Conservation (phyloP, 2,888 invertebrate genomes). For the Temnothorax ravouxi region DNA sequence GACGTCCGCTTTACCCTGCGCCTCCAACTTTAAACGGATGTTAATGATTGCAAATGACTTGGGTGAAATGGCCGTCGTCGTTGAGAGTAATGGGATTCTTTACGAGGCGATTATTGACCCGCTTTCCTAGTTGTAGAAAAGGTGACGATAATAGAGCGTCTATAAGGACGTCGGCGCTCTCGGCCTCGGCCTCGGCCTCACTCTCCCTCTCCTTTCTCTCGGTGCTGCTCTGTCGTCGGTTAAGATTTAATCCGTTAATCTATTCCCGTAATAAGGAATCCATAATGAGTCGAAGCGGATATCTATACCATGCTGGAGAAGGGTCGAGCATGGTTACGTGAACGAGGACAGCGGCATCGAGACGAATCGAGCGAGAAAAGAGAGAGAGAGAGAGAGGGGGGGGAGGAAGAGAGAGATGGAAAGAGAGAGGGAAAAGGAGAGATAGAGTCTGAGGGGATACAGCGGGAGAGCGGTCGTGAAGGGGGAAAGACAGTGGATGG, state of each 20-base stretch:
- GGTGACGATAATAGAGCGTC: conserved; percentile 65
- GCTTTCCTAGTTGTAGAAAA: conserved; percentile 71
- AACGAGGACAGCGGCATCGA: conserved; percentile 50
- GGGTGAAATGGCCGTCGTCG: conserved; percentile 67
- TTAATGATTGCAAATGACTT: conserved; percentile 71
- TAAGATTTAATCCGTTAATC: conserved; percentile 81
- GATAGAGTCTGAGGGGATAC: conserved; percentile 36
- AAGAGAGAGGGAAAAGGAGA: conserved; percentile 34
- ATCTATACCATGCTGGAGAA: conserved; percentile 68
- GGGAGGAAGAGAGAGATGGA: conserved; percentile 25
- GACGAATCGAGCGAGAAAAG: conserved; percentile 47
- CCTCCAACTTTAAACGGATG: conserved; percentile 59
- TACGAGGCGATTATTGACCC: conserved; percentile 78
- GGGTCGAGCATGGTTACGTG: conserved; percentile 65
- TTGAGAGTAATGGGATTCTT: conserved; percentile 74
- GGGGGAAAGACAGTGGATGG: conserved; percentile 71
- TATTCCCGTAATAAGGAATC: conserved; percentile 81
- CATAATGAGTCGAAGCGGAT: conserved; percentile 79
- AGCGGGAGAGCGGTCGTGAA: conserved; percentile 46
- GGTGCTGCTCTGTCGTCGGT: conserved; percentile 66
- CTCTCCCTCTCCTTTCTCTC: conserved; percentile 5
- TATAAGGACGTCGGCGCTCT: conserved; percentile 43
- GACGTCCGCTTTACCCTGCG: conserved; percentile 32
- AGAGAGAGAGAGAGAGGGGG: conserved; percentile 36
- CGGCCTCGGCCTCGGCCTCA: conserved; percentile 52